Evolutionary conservation across 2,113 vertebrate genomes (phyloP), one percentile per base, ranked within the genome.

Genomic region (Mormyrus lacerda): DNA sequence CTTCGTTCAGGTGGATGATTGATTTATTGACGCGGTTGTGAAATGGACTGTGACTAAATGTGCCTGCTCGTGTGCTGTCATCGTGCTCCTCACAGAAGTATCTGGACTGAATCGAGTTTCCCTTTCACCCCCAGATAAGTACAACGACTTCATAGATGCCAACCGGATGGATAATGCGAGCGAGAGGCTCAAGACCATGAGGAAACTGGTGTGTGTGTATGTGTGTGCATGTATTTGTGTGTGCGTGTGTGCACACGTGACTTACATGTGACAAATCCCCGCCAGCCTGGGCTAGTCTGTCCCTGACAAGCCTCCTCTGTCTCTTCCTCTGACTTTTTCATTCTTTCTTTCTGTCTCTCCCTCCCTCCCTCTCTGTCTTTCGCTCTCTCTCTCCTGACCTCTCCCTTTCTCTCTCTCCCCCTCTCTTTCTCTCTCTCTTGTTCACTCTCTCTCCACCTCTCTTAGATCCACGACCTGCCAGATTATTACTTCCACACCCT

Each of bases 111-210:
- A 84, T 1, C 21, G 19, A 42, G 39, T 44, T 47, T 47, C 21
- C 44, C 82, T 84, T 45, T 24, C 44, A 45, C 5, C 53, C 87
- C 31, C 92, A 99, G 98, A 98, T 91, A 99, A 98, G 89, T 99
- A 99, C 95, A 98, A 96, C 0, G 98, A 99, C 91, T 99, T 99
- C 58, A 99, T 99, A 0, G 98, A 99, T 55, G 97, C 98, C 92
- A 99, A 99, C 93, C 95, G 98, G 15, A 97, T 98, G 19, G 97
- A 98, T 8, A 96, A 96, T 0, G 94, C 98, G 1, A 96, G 97
- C 1, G 97, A 98, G 89, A 95, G 98, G 87, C 95, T 99, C 92
- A 98, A 97, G 91, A 98, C 97, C 0, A 96, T 99, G 92, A 94
- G 97, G 93, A 99, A 98, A 93, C 94, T 99, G 97, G 98, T 99